Conservation (phyloP, 2,113 vertebrate species). For the Stercorarius parasiticus region DNA sequence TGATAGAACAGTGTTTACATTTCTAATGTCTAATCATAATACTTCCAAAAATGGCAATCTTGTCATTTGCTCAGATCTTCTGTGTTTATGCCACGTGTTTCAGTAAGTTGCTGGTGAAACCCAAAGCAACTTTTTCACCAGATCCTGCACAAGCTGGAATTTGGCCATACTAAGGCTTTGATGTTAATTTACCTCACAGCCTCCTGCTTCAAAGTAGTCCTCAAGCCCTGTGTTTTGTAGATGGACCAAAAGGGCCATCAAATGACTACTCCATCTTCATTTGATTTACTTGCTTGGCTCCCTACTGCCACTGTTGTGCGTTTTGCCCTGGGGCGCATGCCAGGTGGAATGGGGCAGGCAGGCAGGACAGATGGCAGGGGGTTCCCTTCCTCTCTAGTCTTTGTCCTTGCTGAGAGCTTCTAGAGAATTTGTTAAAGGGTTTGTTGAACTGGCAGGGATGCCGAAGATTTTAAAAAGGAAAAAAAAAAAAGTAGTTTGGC, state of each 20-base stretch:
- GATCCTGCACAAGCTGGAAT: neutral
- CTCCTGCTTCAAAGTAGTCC: neutral
- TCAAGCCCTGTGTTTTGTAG: neutral
- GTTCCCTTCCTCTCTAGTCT: neutral
- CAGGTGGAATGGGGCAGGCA: neutral
- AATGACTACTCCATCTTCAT: neutral
- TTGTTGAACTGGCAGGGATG: neutral
- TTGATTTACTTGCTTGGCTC: neutral
- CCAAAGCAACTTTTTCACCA: neutral
- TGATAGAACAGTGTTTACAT: neutral
- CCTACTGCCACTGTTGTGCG: neutral
- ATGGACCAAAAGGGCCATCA: neutral
- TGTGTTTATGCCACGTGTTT: neutral
- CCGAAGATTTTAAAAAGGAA: neutral
- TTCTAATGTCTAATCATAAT: neutral
- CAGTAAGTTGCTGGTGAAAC: neutral
- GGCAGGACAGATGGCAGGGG: neutral
- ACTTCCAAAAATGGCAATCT: neutral
- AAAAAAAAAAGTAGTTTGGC: neutral
- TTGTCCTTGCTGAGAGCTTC: neutral
- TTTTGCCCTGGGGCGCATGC: fast-evolving
- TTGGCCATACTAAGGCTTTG: neutral
- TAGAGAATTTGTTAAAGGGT: neutral
- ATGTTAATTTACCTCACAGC: neutral
- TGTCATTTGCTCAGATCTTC: neutral